Evolutionary conservation across 2,113 vertebrate species (phyloP).

Genomic region (Tringa solitaria): DNA sequence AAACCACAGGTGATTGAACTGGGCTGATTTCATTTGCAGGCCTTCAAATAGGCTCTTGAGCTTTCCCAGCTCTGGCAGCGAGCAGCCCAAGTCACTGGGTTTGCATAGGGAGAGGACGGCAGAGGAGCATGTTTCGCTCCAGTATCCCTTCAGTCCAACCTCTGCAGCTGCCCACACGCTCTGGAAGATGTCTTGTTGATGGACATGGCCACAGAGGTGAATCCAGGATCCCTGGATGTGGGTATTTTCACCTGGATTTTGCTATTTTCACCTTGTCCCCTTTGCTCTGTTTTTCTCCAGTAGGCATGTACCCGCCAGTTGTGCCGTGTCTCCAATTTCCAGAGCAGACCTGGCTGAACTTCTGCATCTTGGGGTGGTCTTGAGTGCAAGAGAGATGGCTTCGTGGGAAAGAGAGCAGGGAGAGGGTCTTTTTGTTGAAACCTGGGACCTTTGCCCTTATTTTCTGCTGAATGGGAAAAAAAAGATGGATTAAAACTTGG

Average conservation of each 20-base stretch:
- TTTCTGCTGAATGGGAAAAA: neutral
- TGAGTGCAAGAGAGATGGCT: neutral
- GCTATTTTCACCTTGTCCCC: neutral
- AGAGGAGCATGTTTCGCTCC: accelerated
- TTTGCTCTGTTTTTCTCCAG: neutral
- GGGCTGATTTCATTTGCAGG: neutral
- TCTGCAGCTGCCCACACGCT: neutral
- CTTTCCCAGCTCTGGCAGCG: neutral
- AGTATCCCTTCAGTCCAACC: neutral
- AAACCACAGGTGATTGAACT: neutral
- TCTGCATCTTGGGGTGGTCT: neutral
- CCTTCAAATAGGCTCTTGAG: neutral
- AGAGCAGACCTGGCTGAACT: neutral
- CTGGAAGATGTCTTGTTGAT: neutral
- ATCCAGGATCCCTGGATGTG: neutral
- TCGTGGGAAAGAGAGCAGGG: accelerated
- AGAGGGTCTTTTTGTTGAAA: neutral
- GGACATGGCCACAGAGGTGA: neutral
- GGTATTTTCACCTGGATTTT: neutral
- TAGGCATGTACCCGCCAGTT: neutral
- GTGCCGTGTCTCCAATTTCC: neutral
- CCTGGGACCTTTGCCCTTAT: neutral
- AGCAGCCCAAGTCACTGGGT: neutral
- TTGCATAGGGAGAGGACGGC: accelerated
- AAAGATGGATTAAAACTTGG: neutral